Evolutionary conservation across 2,113 vertebrate species (phyloP).

Genomic region (human (Homo sapiens)): GRCh38 chr5:22161001-22161500

Average conservation of each 20-base stretch:
- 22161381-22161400: neutral
- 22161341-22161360: neutral
- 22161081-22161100: neutral
- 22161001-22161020: neutral
- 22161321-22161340: neutral
- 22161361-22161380: neutral
- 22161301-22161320: neutral
- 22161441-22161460: too few species aligned
- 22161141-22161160: neutral
- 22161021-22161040: fast-evolving
- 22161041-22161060: neutral
- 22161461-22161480: too few species aligned
- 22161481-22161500: too few species aligned
- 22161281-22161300: neutral
- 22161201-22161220: neutral
- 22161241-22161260: neutral
- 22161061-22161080: neutral
- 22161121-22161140: neutral
- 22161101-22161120: neutral
- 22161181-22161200: neutral
- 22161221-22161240: neutral
- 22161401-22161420: neutral
- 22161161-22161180: neutral
- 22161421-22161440: too few species aligned
- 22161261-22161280: neutral